Evolutionary conservation across 92 coral and sea anemone genomes (phyloP), one percentile per base, ranked within the genome.

Genomic region (Scolanthus callimorphus): DNA sequence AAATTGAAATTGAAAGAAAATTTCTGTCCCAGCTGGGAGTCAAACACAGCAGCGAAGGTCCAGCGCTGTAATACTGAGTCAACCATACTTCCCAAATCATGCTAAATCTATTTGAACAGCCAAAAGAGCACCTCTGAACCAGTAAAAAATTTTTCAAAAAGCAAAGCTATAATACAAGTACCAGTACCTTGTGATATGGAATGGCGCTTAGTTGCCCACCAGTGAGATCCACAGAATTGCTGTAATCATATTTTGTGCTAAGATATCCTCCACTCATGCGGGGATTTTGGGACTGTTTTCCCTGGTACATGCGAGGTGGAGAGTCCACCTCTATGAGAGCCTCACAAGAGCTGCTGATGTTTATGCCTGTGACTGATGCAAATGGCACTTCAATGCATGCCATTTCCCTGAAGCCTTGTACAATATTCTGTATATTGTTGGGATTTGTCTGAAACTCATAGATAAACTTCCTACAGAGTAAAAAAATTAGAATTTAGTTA

Each of bases 101-200:
- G n/a, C n/a, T n/a, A n/a, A n/a, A n/a, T n/a, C n/a, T n/a, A n/a
- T n/a, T n/a, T n/a, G n/a, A n/a, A n/a, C n/a, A n/a, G n/a, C n/a
- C n/a, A n/a, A n/a, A n/a, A n/a, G n/a, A n/a, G n/a, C n/a, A n/a
- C n/a, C n/a, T n/a, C n/a, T n/a, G n/a, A n/a, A n/a, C n/a, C n/a
- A n/a, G n/a, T n/a, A n/a, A n/a, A n/a, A n/a, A n/a, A n/a, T n/a
- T n/a, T n/a, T n/a, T n/a, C n/a, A n/a, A n/a, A n/a, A n/a, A n/a
- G n/a, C n/a, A n/a, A n/a, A n/a, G n/a, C n/a, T n/a, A n/a, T n/a
- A n/a, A n/a, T n/a, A n/a, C n/a, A n/a, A n/a, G n/a, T n/a, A n/a
- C n/a, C n/a, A n/a, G n/a, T n/a, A n/a, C 89, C 84, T 77, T 78
- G 58, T 83, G 89, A 51, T 83, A 83, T 12, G 80, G 89, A 25